Conservation (phyloP, 1,140 invertebrate species). For the Drosophila saltans region DNA sequence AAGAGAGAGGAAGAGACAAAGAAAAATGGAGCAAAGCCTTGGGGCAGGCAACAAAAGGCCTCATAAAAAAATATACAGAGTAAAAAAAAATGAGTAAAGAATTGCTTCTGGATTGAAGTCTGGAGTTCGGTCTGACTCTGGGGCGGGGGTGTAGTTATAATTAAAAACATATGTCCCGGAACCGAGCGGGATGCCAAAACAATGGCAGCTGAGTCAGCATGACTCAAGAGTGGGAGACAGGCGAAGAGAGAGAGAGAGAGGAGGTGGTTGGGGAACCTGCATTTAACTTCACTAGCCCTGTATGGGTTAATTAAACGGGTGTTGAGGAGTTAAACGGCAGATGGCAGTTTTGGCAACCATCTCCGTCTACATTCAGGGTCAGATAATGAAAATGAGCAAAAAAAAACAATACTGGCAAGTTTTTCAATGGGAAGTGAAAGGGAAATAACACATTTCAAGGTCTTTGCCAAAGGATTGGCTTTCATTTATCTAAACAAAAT, state of each 20-base stretch:
- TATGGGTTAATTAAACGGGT: constrained; percentile 69
- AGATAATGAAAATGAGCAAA: background rate
- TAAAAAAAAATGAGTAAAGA: constrained; percentile 23
- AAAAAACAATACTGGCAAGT: background rate
- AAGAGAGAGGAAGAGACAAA: background rate
- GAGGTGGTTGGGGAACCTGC: background rate
- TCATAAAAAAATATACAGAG: constrained; percentile 29
- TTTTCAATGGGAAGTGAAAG: constrained; percentile 8
- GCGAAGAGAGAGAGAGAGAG: background rate
- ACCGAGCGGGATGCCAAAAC: constrained; percentile 38
- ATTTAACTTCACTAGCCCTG: constrained; percentile 32
- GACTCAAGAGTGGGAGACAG: background rate
- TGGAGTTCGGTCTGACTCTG: constrained; percentile 30
- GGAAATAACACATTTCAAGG: constrained; percentile 9
- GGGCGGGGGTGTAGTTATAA: constrained; percentile 56
- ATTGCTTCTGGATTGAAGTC: constrained; percentile 24
- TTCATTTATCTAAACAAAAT: background rate
- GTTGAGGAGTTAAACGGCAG: constrained; percentile 52
- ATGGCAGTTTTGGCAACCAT: constrained; percentile 29
- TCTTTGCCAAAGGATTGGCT: background rate
- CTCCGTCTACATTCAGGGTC: background rate
- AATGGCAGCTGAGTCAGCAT: constrained; percentile 48
- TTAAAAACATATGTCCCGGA: constrained; percentile 78
- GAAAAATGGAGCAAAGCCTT: constrained; percentile 58
- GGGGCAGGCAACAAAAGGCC: constrained; percentile 7